Conservation (phyloP, 2,888 invertebrate species). For the Zaprionus obscuricornis region DNA sequence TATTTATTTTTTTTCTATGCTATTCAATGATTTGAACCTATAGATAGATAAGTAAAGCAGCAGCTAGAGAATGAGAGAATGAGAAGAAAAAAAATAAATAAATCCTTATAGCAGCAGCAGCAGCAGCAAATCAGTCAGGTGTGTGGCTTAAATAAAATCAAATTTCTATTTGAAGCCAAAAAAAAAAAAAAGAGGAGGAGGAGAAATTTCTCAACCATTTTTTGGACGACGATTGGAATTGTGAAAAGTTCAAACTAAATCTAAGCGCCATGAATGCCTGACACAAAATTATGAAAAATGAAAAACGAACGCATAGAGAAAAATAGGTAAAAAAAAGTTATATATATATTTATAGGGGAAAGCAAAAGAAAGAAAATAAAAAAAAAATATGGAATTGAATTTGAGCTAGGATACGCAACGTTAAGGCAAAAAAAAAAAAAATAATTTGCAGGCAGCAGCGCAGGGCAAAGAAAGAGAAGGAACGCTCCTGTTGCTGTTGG, state of each 20-base stretch:
- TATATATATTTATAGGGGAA: background rate
- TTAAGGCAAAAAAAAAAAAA: constrained; percentile 37
- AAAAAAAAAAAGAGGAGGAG: constrained; percentile 16
- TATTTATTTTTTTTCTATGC: too few relatives aligned
- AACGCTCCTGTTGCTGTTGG: background rate
- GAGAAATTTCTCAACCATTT: constrained; percentile 38
- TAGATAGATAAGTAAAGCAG: too few relatives aligned
- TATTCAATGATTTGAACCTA: too few relatives aligned
- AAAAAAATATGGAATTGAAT: constrained; percentile 50
- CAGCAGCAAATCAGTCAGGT: constrained; percentile 51
- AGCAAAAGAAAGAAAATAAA: constrained; percentile 8
- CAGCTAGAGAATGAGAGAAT: background rate
- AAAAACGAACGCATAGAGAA: too few relatives aligned
- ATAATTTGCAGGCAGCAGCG: too few relatives aligned
- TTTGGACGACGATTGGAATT: constrained; percentile 45
- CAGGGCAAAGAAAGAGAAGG: too few relatives aligned
- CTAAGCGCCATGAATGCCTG: constrained; percentile 39
- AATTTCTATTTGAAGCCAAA: constrained; percentile 17
- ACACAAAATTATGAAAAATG: constrained; percentile 38
- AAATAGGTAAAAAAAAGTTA: too few relatives aligned
- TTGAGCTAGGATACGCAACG: constrained; percentile 21
- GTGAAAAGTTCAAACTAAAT: constrained; percentile 38
- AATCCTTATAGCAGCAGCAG: constrained; percentile 42
- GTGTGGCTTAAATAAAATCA: constrained; percentile 63
- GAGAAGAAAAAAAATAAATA: constrained; percentile 12